A percentile compares a stretch with the other conserved stretches of the same genome.
Evolutionary conservation across 2,113 vertebrate species (phyloP).

Genomic region (Tachycineta bicolor): DNA sequence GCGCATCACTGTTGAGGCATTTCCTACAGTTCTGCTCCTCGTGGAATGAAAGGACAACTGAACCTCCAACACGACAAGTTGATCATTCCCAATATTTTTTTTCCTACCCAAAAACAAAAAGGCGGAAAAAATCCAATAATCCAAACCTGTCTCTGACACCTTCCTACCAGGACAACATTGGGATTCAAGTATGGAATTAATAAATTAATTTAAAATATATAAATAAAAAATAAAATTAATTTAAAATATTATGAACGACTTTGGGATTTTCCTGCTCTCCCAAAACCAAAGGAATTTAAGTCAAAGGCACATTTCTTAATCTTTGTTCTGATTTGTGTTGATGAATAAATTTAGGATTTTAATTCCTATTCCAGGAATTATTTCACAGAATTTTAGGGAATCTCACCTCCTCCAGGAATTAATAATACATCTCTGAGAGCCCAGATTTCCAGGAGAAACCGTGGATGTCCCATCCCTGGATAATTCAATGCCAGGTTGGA

Average conservation of each 20-base stretch:
- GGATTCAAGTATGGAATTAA: fast-evolving
- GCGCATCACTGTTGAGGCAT: not conserved
- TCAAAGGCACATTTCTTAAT: not conserved
- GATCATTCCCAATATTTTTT: not conserved
- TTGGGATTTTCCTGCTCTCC: not conserved
- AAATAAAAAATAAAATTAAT: too few relatives aligned
- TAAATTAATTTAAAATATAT: not conserved
- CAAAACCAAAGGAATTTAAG: not conserved
- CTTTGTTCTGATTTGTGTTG: not conserved
- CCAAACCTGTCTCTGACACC: not conserved
- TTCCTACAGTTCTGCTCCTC: not conserved
- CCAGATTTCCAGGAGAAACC: not conserved
- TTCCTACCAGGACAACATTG: not conserved
- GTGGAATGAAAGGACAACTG: not conserved
- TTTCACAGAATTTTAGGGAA: not conserved
- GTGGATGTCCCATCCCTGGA: not conserved
- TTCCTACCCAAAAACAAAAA: not conserved
- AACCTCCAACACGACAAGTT: not conserved
- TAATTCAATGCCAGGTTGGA: not conserved
- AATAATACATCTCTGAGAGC: not conserved
- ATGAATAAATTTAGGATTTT: not conserved
- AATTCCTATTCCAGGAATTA: not conserved
- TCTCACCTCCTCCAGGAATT: not conserved
- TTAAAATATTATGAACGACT: not conserved
- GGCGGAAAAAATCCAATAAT: not conserved